A percentile compares a stretch with the other conserved stretches of the same genome.
Conservation (phyloP, 2,888 invertebrate species). For the Campoplex capitator region DNA sequence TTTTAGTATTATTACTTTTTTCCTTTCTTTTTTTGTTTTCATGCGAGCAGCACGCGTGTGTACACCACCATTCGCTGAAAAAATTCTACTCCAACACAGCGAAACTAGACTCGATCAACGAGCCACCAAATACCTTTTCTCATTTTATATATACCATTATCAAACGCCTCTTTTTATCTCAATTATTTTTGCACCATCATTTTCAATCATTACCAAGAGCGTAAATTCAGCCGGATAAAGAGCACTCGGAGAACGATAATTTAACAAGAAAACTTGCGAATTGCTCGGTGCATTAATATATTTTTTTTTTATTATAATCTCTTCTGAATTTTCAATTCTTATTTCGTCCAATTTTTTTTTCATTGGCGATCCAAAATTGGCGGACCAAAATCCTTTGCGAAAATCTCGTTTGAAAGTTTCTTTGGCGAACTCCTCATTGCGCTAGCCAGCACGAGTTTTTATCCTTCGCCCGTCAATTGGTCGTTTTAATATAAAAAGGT, state of each 20-base stretch:
- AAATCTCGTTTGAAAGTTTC: background rate
- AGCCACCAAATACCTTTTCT: background rate
- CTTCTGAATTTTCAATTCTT: background rate
- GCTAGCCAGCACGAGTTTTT: background rate
- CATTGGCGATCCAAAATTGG: too few relatives aligned
- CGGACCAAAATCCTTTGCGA: too few relatives aligned
- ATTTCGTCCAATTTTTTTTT: background rate
- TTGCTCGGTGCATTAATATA: background rate
- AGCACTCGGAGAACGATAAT: background rate
- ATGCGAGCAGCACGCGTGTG: background rate
- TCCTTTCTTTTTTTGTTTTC: background rate
- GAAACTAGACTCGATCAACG: background rate
- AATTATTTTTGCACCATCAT: constrained; percentile 18
- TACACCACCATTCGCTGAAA: background rate
- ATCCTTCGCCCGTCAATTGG: background rate
- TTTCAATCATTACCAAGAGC: background rate
- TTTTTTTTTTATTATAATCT: background rate
- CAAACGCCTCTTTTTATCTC: constrained; percentile 1
- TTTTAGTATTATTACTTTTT: background rate
- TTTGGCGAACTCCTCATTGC: background rate
- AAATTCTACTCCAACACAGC: background rate
- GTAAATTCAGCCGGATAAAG: background rate
- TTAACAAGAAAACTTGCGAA: background rate
- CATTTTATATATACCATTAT: background rate
- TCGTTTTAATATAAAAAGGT: constrained; percentile 8